Percentiles rank a stretch among this genome's conserved stretches.
These are phyloP conservation scores for Mactra quadrangularis DNA, from an alignment of 1,140 invertebrate genomes.

Conservation along the genomic window DNA sequence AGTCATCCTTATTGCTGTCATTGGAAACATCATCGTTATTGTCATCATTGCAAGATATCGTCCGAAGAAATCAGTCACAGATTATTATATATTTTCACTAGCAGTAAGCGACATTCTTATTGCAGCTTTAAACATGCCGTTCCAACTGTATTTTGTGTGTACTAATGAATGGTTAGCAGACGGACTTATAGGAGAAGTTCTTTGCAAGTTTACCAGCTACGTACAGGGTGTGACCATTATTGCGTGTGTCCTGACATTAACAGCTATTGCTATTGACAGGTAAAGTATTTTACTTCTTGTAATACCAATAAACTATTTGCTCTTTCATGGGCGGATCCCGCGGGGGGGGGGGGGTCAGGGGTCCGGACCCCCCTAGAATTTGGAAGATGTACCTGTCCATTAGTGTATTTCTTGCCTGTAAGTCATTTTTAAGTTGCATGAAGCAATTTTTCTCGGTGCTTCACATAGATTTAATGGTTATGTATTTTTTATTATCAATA, in stretches of 20 bases:
- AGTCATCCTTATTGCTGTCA: conserved; percentile 70
- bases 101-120: conserved; percentile 69
- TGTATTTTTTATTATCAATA: too few species aligned
- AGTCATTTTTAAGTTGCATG: too few species aligned
- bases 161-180: conserved; percentile 70
- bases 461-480: too few species aligned
- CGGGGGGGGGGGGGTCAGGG: too few species aligned
- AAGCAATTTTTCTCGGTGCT: too few species aligned
- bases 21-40: conserved; percentile 70
- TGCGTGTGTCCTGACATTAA: conserved; percentile 73
- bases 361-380: too few species aligned
- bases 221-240: conserved; percentile 72
- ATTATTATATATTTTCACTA: conserved; percentile 80
- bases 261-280: conserved; percentile 75
- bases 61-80: conserved; percentile 72
- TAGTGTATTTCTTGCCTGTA: too few species aligned
- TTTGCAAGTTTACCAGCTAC: conserved; percentile 73
- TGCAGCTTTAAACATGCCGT: conserved; percentile 73
- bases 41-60: conserved; percentile 63
- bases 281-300: too few species aligned
- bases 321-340: too few species aligned
- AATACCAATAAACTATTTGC: too few species aligned
- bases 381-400: too few species aligned
- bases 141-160: conserved; percentile 70
- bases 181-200: conserved; percentile 60